Evolutionary conservation across 2,797 vertebrate species (phyloP).

Genomic region (Sebastes alutus): DNA sequence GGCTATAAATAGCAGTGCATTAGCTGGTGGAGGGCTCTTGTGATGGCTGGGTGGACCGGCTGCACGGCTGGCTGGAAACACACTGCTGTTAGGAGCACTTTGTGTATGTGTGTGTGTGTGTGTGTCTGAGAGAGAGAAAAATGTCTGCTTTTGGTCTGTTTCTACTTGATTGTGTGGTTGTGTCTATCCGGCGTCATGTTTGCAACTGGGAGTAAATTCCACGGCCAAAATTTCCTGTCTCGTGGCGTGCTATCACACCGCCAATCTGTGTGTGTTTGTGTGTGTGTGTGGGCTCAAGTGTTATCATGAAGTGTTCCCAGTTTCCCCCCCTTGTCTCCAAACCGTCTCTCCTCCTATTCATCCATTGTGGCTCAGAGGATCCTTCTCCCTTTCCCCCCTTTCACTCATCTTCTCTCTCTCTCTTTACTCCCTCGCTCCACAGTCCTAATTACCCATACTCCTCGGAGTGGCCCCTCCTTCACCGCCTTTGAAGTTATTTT

Average conservation of each 20-base stretch:
- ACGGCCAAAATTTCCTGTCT: constrained; percentile 42
- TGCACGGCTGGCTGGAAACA: constrained; percentile 26
- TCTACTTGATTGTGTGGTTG: constrained; percentile 31
- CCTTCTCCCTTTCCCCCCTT: constrained; percentile 59
- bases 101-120: constrained; percentile 17
- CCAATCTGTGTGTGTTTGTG: constrained; percentile 26
- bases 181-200: constrained; percentile 48
- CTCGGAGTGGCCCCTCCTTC: constrained; percentile 69
- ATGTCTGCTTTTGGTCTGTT: constrained; percentile 36
- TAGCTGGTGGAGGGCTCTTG: constrained; percentile 55
- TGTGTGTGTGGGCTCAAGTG: neutral
- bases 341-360: constrained; percentile 55
- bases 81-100: constrained; percentile 57
- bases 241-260: constrained; percentile 31
- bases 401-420: constrained; percentile 58
- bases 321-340: constrained; percentile 27
- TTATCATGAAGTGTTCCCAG: neutral
- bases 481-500: constrained; percentile 80
- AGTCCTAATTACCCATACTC: constrained; percentile 76
- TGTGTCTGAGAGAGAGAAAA: neutral
- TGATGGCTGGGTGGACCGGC: constrained; percentile 26
- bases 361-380: constrained; percentile 67
- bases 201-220: constrained; percentile 51
- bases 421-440: constrained; percentile 41
- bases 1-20: constrained; percentile 69